Evolutionary conservation across 2,113 vertebrate species (phyloP).

Genomic region (Dendropsophus ebraccatus): DNA sequence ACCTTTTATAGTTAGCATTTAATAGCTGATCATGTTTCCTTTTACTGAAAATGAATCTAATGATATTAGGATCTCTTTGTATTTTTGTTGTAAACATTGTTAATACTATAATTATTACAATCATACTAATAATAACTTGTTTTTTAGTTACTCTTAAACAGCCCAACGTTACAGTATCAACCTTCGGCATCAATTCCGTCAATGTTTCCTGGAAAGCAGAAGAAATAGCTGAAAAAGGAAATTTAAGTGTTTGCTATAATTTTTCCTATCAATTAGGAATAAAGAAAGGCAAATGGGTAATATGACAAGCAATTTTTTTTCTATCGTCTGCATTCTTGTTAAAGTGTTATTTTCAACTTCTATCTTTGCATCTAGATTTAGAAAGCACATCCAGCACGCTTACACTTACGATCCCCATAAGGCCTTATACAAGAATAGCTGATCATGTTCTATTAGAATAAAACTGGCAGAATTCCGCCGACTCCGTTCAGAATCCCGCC

Average conservation of each 20-base stretch:
- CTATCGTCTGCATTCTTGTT: background rate
- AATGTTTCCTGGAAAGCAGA: background rate
- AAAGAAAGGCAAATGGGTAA: background rate
- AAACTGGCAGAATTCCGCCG: too few species aligned
- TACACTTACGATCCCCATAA: too few species aligned
- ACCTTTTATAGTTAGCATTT: too few species aligned
- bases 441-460: too few species aligned
- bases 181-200: background rate
- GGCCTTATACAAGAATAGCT: too few species aligned
- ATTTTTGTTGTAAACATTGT: background rate
- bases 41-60: too few species aligned
- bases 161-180: conserved; percentile 13
- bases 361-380: background rate
- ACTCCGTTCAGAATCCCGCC: too few species aligned
- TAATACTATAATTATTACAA: background rate
- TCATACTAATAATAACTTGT: background rate
- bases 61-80: background rate
- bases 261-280: background rate
- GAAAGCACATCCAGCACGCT: too few species aligned
- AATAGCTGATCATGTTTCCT: too few species aligned
- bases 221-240: background rate
- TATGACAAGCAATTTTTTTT: background rate
- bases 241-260: background rate
- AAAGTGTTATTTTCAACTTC: background rate
- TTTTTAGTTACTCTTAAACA: conserved; percentile 21